Evolutionary conservation across 2,113 vertebrate species (phyloP), one percentile per base, ranked within the genome.

Genomic region (Tetrax tetrax): DNA sequence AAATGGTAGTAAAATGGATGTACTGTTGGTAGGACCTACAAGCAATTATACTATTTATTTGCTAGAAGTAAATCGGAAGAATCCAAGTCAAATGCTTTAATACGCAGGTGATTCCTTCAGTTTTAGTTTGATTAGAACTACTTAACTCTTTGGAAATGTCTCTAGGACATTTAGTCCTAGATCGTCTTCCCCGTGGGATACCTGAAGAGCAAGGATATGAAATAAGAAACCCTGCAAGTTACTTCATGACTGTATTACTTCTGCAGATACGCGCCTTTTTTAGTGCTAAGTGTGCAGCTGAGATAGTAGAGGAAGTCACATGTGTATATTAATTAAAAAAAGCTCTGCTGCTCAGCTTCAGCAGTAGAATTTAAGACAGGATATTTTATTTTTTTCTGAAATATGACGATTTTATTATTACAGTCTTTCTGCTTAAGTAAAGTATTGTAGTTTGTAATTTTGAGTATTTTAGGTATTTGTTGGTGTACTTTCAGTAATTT

Each of bases 211-310:
- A 59, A 11, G 37, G 66, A 4, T 25, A 2, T 7, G 31, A 51
- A 53, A 33, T 21, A 9, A 24, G 59, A 57, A 63, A 13, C 7
- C 8, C 24, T 53, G 15, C 18, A 51, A 33, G 6, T n/a, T 75
- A 2, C 28, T 57, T 56, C 25, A 9, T 33, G 35, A 16, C 63
- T 50, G 13, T 12, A 29, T 68, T 3, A 14, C 15, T 54, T 89
- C 7, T 47, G 1, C 56, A 82, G 64, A 23, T 41, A 5, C 12
- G 16, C 0, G 0, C 31, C 31, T 43, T 25, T 24, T 38, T 5
- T 17, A 41, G 43, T 33, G n/a, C 22, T 35, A 20, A 2, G 3
- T 2, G 3, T 31, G 38, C 27, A 23, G 12, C 12, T 65, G 63
- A 18, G 38, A 1, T 20, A 68, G 31, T 27, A 28, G 35, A 29